Conservation (phyloP, 2,113 vertebrate genomes). For the Sapajus apella region DNA sequence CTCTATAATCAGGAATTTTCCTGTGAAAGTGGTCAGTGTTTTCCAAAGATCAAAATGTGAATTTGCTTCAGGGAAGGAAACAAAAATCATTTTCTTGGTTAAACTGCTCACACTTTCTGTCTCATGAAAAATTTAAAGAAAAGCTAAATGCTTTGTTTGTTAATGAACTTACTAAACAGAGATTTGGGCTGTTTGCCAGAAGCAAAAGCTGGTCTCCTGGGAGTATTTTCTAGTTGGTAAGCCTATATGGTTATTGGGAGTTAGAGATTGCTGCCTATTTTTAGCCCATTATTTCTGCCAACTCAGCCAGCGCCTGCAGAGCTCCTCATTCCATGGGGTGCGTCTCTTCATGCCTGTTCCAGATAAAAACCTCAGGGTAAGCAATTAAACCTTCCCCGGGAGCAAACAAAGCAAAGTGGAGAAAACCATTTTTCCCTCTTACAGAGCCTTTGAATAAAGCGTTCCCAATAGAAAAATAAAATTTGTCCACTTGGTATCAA, state of each 20-base stretch:
- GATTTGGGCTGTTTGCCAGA: neutral
- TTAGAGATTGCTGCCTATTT: constrained; percentile 48
- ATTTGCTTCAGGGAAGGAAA: constrained; percentile 31
- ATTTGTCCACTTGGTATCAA: constrained; percentile 41
- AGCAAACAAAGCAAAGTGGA: neutral
- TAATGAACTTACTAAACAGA: constrained; percentile 14
- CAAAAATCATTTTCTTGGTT: neutral
- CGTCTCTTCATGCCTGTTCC: constrained; percentile 19
- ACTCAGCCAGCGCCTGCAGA: neutral
- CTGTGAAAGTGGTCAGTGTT: constrained; percentile 6
- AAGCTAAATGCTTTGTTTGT: constrained; percentile 35
- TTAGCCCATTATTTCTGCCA: constrained; percentile 48
- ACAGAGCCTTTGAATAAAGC: constrained; percentile 39
- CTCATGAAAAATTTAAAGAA: constrained; percentile 2
- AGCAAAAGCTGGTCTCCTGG: neutral
- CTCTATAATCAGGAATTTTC: neutral
- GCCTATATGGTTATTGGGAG: neutral
- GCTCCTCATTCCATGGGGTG: neutral
- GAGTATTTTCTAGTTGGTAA: constrained; percentile 20
- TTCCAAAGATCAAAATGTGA: neutral
- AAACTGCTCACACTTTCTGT: constrained; percentile 17
- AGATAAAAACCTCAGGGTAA: constrained; percentile 50
- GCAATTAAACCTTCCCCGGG: neutral
- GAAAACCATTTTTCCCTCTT: neutral
- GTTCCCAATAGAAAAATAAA: constrained; percentile 40